A percentile compares a stretch with the other conserved stretches of the same genome.
Conservation (phyloP, 1,140 invertebrate species). For the Brachionus koreanus region DNA sequence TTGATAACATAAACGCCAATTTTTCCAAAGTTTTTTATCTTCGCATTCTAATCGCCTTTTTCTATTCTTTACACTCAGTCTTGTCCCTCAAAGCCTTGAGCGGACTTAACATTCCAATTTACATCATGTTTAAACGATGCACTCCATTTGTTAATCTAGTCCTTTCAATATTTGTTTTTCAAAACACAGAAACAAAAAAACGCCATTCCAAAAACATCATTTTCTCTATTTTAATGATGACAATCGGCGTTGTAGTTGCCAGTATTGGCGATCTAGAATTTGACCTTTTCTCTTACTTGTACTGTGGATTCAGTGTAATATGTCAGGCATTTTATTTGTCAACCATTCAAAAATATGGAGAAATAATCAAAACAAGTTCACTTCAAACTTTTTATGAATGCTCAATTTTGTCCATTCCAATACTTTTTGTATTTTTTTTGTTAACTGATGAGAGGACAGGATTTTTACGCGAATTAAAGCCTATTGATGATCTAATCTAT, state of each 20-base stretch:
- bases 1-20: not conserved
- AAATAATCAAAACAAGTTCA: slow-evolving; percentile 51
- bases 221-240: slow-evolving; percentile 55
- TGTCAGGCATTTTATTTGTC: slow-evolving; percentile 60
- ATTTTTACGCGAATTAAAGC: not conserved
- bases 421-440: slow-evolving; percentile 51
- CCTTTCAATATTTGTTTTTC: slow-evolving; percentile 56
- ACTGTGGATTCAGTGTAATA: slow-evolving; percentile 59
- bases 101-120: slow-evolving; percentile 63
- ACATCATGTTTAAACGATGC: slow-evolving; percentile 61
- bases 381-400: slow-evolving; percentile 58
- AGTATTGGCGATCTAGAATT: slow-evolving; percentile 61
- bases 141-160: slow-evolving; percentile 60
- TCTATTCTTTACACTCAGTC: slow-evolving; percentile 59
- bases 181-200: slow-evolving; percentile 49
- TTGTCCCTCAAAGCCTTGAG: slow-evolving; percentile 59
- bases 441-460: slow-evolving; percentile 50
- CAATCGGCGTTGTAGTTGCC: slow-evolving; percentile 60
- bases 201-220: slow-evolving; percentile 54
- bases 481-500: not conserved
- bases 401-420: slow-evolving; percentile 59
- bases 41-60: slow-evolving; percentile 49
- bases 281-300: slow-evolving; percentile 57
- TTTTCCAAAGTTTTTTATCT: not conserved
- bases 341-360: slow-evolving; percentile 58